A percentile compares a stretch with the other conserved stretches of the same genome.
Conservation (phyloP, 2,113 vertebrate genomes). For the Daphoenositta chrysoptera region DNA sequence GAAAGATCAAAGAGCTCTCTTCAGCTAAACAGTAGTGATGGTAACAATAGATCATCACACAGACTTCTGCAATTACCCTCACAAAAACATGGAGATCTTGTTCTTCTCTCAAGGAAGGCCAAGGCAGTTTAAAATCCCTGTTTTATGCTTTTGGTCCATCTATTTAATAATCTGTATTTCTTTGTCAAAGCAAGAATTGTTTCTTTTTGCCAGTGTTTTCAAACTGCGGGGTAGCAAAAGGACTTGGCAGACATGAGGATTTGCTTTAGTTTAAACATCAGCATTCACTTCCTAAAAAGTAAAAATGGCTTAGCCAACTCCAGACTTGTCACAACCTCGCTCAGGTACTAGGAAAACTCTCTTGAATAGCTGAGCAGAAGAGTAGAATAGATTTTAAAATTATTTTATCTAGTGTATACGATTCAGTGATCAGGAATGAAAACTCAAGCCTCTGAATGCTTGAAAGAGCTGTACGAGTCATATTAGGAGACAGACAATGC, state of each 20-base stretch:
- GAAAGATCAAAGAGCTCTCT: background rate
- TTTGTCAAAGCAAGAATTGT: background rate
- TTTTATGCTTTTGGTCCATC: background rate
- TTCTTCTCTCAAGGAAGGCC: background rate
- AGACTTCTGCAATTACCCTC: background rate
- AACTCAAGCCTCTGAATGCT: background rate
- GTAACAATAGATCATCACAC: background rate
- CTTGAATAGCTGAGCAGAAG: background rate
- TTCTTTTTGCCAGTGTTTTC: background rate
- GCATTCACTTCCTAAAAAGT: background rate
- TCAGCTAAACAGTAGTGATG: background rate
- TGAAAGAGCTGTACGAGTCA: background rate
- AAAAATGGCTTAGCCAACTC: background rate
- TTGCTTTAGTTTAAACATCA: background rate
- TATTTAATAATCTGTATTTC: background rate
- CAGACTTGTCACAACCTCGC: background rate
- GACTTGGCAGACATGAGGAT: background rate
- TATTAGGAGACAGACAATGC: background rate
- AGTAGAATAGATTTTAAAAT: background rate
- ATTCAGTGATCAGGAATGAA: background rate
- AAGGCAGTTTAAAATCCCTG: background rate
- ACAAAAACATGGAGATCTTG: background rate
- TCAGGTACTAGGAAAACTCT: background rate
- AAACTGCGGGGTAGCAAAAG: background rate
- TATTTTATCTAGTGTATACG: background rate